Conservation (phyloP, 2,797 vertebrate species). For the Muraenolepis orangiensis region DNA sequence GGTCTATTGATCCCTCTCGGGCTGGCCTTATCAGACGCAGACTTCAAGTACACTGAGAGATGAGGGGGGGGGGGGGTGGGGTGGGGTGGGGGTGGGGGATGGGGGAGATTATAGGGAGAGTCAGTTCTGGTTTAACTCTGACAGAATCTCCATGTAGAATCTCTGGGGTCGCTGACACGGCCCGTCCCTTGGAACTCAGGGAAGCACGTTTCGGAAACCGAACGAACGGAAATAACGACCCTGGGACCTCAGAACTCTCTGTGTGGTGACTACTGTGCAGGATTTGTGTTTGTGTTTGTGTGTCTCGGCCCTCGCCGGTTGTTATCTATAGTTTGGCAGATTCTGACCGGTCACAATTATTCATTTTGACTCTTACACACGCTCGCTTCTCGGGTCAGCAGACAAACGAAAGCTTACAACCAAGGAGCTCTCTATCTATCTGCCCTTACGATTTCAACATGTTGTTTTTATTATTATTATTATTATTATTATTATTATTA, state of each 20-base stretch:
- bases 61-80: too few relatives aligned
- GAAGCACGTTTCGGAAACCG: neutral
- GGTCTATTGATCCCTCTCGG: conserved; percentile 58
- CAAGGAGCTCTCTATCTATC: neutral
- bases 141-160: neutral
- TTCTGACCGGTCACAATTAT: neutral
- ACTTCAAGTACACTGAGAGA: conserved; percentile 62
- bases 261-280: neutral
- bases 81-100: too few relatives aligned
- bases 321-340: neutral
- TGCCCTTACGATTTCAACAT: neutral
- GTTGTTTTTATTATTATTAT: neutral
- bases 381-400: neutral
- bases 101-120: neutral
- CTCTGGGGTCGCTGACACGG: neutral
- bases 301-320: neutral
- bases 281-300: neutral
- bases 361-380: too few relatives aligned
- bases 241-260: neutral
- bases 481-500: too few relatives aligned
- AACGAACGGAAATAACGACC: neutral
- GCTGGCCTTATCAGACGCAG: conserved; percentile 62
- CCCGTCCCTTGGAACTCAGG: neutral
- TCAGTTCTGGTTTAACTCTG: neutral
- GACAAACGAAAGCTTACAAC: neutral